Evolutionary conservation across 2,797 vertebrate species (phyloP).

Genomic region (Lutjanus argentimaculatus): DNA sequence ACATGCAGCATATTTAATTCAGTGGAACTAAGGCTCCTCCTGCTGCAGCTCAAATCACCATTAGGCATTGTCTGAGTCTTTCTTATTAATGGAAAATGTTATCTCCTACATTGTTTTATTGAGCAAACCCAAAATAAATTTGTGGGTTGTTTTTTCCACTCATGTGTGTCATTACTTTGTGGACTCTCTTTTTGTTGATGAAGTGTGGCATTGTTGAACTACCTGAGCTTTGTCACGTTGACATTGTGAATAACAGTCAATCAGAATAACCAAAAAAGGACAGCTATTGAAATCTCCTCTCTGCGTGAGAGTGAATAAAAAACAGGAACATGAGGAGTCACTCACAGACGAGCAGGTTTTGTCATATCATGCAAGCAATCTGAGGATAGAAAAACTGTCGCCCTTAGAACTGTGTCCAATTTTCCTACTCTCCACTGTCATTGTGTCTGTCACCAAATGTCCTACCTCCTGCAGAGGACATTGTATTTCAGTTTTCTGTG

Average conservation of each 20-base stretch:
- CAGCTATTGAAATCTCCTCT: neutral
- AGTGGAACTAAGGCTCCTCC: constrained; percentile 26
- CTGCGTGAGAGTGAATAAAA: neutral
- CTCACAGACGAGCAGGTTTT: neutral
- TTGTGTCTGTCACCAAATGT: neutral
- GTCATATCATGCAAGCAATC: neutral
- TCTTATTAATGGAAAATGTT: constrained; percentile 25
- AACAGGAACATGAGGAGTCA: neutral
- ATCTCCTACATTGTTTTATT: constrained; percentile 11
- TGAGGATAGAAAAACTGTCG: neutral
- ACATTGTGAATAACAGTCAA: neutral
- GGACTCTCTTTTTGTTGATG: neutral
- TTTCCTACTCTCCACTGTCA: neutral
- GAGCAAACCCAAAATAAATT: constrained; percentile 5
- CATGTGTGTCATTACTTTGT: constrained; percentile 13
- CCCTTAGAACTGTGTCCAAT: neutral
- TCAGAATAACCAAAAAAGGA: neutral
- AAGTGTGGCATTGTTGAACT: neutral
- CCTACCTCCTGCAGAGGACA: constrained; percentile 1
- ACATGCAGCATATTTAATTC: constrained; percentile 45
- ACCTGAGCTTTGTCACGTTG: neutral
- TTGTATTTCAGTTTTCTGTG: neutral
- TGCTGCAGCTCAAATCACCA: constrained; percentile 30
- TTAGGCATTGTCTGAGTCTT: constrained; percentile 9
- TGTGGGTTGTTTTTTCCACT: neutral